Percentiles rank a stretch among this genome's conserved stretches.
Conservation (phyloP, 2,113 vertebrate species). For the Brachionichthys hirsutus region DNA sequence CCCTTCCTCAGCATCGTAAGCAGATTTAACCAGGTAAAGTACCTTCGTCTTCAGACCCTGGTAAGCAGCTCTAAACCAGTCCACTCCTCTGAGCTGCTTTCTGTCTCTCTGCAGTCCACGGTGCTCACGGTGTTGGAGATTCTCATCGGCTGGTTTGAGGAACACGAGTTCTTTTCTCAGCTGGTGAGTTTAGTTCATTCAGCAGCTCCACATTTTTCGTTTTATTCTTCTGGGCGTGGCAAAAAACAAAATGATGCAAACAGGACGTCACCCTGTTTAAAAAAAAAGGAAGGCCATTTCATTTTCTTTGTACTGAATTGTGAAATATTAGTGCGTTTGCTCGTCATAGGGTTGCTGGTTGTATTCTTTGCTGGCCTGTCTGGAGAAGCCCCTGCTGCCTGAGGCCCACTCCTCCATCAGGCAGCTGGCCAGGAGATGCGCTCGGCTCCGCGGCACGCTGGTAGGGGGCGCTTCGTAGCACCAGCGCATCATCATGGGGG, state of each 20-base stretch:
- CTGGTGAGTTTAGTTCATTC: conserved; percentile 80
- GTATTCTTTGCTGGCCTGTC: conserved; percentile 89
- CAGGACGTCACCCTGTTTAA: too few relatives aligned
- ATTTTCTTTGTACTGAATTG: too few relatives aligned
- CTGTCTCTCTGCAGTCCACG: conserved; percentile 78
- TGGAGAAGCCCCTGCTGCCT: conserved; percentile 95
- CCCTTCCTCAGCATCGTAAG: conserved; percentile 95
- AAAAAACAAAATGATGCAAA: too few relatives aligned
- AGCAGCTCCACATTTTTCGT: background rate
- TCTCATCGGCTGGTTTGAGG: conserved; percentile 91
- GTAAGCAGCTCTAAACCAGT: background rate
- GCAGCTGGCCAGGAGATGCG: conserved; percentile 91
- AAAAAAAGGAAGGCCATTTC: too few relatives aligned
- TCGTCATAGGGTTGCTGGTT: conserved; percentile 89
- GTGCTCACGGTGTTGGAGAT: conserved; percentile 89
- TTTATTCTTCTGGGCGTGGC: background rate
- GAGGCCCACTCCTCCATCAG: conserved; percentile 96
- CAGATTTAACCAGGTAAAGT: conserved; percentile 91
- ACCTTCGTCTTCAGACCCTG: background rate
- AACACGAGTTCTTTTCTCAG: conserved; percentile 88
- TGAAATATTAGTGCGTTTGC: background rate
- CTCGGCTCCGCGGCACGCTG: conserved; percentile 86
- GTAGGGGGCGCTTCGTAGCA: conserved; percentile 61
- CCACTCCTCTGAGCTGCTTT: background rate
- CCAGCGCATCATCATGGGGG: too few relatives aligned